Conservation (phyloP, 2,113 vertebrate genomes). For the Brachypteracias leptosomus region DNA sequence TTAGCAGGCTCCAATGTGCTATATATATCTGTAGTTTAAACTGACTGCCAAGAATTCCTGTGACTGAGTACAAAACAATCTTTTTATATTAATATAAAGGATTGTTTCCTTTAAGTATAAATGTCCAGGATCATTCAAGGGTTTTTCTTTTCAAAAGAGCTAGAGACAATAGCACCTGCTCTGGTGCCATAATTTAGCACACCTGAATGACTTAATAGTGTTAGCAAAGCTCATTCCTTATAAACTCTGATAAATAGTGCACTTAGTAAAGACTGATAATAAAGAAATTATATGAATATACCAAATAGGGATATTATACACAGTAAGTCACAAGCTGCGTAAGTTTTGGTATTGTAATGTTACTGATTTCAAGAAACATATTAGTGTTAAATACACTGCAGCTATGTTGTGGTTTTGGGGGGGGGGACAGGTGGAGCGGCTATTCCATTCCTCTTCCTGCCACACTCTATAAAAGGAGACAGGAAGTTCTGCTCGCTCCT, state of each 20-base stretch:
- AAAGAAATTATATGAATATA: neutral
- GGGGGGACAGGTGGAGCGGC: too few relatives aligned
- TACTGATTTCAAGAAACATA: neutral
- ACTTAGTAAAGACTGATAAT: neutral
- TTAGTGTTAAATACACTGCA: neutral
- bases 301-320: neutral
- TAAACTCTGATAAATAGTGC: slow-evolving; percentile 18
- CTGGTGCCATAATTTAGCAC: slow-evolving; percentile 50
- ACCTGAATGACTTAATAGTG: slow-evolving; percentile 13
- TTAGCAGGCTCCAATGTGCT: slow-evolving; percentile 68
- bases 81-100: slow-evolving; percentile 43
- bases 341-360: neutral
- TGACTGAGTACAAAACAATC: slow-evolving; percentile 41
- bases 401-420: too few relatives aligned
- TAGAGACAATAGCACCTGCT: slow-evolving; percentile 58
- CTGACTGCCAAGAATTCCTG: slow-evolving; percentile 55
- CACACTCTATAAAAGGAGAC: too few relatives aligned
- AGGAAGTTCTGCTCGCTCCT: too few relatives aligned
- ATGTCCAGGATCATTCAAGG: neutral
- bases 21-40: slow-evolving; percentile 60
- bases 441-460: too few relatives aligned
- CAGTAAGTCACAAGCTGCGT: neutral
- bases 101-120: slow-evolving; percentile 51
- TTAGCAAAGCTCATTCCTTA: slow-evolving; percentile 23
- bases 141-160: neutral